Evolutionary conservation across 1,140 invertebrate species (phyloP), one percentile per base, ranked within the genome.

Genomic region (Pseudobourletiella spinata): DNA sequence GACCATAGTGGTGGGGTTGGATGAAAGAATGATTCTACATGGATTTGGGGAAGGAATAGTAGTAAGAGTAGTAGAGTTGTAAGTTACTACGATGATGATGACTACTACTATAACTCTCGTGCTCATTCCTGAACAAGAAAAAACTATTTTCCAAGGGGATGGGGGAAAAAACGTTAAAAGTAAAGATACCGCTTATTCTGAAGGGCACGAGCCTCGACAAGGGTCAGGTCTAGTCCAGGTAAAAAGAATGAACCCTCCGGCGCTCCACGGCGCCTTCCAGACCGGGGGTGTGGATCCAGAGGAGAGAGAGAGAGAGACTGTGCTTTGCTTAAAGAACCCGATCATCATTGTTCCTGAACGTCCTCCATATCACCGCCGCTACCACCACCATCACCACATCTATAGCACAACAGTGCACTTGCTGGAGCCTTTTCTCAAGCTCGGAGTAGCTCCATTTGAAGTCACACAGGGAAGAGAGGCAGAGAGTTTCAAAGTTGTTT

Each of bases 131-230:
- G 22, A 29, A 39, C 28, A 55, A 35, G 28, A 8, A 55, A 18
- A 35, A 32, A 55, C 4, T 8, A 6, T 20, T 55, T 55, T 26
- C 32, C 25, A 52, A 35, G 54, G 44, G n/a, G n/a, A n/a, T n/a
- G 54, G 43, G 30, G 50, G 35, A 61, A 65, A 64, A 60, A 48
- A 29, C 57, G 20, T 14, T n/a, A n/a, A n/a, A 42, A 18, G 42
- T 48, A 65, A 65, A 65, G 63, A 65, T 56, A 61, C 63, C 58
- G 63, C 63, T 65, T 65, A 60, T 57, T 61, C 54, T 62, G 64
- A 65, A 65, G 64, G 59, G 64, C 64, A 65, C 64, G 64, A 61
- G 59, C 64, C 59, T 62, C 30, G 28, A 22, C 32, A 57, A 57
- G 55, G 61, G 61, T 63, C 54, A 63, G 61, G 61, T 63, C 55